phyloP scores from a whole-genome alignment of 2,888 invertebrate genomes.

The Sphinx pinastri region DNA sequence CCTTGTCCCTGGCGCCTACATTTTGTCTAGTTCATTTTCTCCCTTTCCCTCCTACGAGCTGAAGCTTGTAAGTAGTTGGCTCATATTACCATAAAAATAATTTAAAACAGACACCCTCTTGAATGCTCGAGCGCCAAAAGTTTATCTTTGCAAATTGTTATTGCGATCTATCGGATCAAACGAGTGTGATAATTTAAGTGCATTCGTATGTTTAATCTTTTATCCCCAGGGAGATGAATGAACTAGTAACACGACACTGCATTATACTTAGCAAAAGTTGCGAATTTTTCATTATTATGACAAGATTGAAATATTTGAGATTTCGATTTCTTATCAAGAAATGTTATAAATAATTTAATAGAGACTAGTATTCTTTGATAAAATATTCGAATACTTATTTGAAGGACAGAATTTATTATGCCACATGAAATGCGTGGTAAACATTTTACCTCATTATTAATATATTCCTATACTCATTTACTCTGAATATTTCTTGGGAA shows the following conservation, averaged over 20 bases:
- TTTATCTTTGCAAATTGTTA: conserved; percentile 24
- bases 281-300: too few species aligned
- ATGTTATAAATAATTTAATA: too few species aligned
- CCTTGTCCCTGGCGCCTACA: conserved; percentile 10
- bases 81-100: conserved; percentile 22
- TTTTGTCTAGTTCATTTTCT: neutral
- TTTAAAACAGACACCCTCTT: conserved; percentile 12
- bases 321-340: too few species aligned
- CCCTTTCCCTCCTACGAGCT: neutral
- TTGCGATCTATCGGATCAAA: conserved; percentile 19
- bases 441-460: neutral
- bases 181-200: conserved; percentile 16
- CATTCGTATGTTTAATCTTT: conserved; percentile 12
- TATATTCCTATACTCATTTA: neutral
- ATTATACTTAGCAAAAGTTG: neutral
- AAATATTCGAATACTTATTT: too few species aligned
- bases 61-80: conserved; percentile 8
- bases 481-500: neutral
- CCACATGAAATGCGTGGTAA: too few species aligned
- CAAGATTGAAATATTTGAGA: too few species aligned
- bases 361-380: too few species aligned
- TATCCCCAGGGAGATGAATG: neutral
- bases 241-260: neutral
- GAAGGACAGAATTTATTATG: too few species aligned
- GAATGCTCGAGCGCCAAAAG: conserved; percentile 13